Conservation (phyloP, 2,797 vertebrate species). For the Ceryle rudis region DNA sequence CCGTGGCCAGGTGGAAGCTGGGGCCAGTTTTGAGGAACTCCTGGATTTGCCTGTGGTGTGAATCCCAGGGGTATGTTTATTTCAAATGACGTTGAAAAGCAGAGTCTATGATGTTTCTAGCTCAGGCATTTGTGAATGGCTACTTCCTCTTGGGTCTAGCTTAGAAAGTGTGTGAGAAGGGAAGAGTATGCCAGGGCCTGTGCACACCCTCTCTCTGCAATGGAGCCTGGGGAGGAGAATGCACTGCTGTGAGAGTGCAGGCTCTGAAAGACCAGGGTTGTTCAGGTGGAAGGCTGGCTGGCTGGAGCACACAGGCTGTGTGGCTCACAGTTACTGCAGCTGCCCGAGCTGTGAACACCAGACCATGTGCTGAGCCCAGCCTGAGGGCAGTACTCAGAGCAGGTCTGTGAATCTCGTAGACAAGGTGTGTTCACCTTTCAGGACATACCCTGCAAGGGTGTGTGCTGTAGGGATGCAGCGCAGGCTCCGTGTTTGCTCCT, state of each 20-base stretch:
- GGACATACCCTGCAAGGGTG: rapidly evolving
- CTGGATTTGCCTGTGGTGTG: not conserved
- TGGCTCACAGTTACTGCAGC: not conserved
- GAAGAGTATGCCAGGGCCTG: not conserved
- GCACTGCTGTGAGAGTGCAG: rapidly evolving
- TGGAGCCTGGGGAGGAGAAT: not conserved
- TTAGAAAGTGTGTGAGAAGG: not conserved
- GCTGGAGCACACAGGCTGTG: not conserved
- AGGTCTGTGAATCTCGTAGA: not conserved
- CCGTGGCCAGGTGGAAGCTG: not conserved
- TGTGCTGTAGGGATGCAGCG: rapidly evolving
- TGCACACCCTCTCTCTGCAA: not conserved
- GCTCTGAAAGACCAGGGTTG: not conserved
- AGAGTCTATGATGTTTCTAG: not conserved
- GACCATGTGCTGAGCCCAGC: not conserved
- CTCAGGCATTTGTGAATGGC: not conserved
- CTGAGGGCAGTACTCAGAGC: not conserved
- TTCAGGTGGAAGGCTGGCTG: not conserved
- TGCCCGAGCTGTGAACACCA: not conserved
- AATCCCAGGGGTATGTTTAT: not conserved
- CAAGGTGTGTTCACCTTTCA: rapidly evolving
- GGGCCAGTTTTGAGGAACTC: not conserved
- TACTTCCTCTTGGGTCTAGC: not conserved
- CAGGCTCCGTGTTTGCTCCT: not conserved
- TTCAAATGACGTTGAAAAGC: not conserved